Base-by-base conservation (phyloP, 2,888 invertebrate genomes). In the Crioceris asparagi region DNA sequence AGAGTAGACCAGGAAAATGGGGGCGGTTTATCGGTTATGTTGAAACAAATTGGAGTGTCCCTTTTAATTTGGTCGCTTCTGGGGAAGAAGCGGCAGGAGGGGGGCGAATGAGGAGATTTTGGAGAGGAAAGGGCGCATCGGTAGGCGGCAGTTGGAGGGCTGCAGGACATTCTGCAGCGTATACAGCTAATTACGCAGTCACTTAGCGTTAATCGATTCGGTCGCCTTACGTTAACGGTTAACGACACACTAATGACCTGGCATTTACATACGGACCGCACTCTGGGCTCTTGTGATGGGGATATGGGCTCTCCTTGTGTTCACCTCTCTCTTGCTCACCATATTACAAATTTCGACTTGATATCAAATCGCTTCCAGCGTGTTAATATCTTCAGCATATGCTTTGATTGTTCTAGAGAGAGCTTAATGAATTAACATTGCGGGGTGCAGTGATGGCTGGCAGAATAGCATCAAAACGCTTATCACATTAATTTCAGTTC, bases 131-230 rank as follows among this genome's bases (percentile, higher is more conserved):
- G 34, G 31, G 21, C 29, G 19, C 19, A 17, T 15, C n/a, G 30
- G 8, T 36, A 30, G 29, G 21, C 30, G 21, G 25, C 35, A 26
- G 40, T 43, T 45, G 42, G 43, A 43, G 41, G 38, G 43, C 45
- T 42, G 48, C 36, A 35, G 39, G 38, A 37, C 41, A 43, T 41
- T 45, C 47, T 43, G 40, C 45, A 44, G 45, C 62, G 59, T 64
- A 60, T 61, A 63, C 61, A 65, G 65, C 64, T 65, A 65, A 65
- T 65, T 65, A 65, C 65, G 61, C 62, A 65, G 65, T 65, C 65
- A 65, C 65, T 65, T 65, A 65, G 64, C 64, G 64, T 65, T 65
- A 65, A 65, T 65, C 65, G 65, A 65, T 65, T 64, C 60, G 63
- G 64, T 63, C 60, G 64, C 65, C 65, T 65, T 64, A 65, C 64